These are phyloP conservation scores for Parelbella ahira DNA, from an alignment of 2,888 invertebrate genomes.

Conservation along the genomic window DNA sequence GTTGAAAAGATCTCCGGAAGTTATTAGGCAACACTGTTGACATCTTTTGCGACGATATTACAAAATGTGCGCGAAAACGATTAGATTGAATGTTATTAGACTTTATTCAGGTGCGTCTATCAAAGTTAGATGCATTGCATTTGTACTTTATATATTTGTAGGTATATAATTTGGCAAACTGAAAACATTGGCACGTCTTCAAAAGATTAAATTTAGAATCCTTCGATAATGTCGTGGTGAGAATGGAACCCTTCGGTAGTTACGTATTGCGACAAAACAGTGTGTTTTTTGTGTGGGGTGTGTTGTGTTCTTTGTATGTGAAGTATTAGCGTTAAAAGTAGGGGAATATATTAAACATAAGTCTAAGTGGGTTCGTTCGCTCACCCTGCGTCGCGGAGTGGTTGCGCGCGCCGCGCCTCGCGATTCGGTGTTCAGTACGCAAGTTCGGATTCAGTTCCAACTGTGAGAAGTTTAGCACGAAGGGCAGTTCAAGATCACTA, in stretches of 20 bases:
- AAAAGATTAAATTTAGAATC: slow-evolving; percentile 59
- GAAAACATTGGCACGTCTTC: slow-evolving; percentile 55
- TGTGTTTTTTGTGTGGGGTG: slow-evolving; percentile 5
- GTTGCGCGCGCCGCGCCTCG: slow-evolving; percentile 64
- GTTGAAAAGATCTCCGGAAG: too few relatives aligned
- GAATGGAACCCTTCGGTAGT: slow-evolving; percentile 18
- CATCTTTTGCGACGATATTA: too few relatives aligned
- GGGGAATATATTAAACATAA: slow-evolving; percentile 14
- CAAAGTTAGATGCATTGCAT: slow-evolving; percentile 4
- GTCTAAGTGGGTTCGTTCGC: slow-evolving; percentile 40
- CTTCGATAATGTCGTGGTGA: slow-evolving; percentile 22
- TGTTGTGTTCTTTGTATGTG: not conserved
- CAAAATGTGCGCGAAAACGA: slow-evolving; percentile 7
- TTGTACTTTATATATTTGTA: slow-evolving; percentile 5
- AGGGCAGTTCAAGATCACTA: slow-evolving; percentile 80
- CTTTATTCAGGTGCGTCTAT: not conserved
- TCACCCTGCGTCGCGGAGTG: slow-evolving; percentile 49
- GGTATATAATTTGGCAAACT: slow-evolving; percentile 32
- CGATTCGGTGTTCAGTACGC: slow-evolving; percentile 60
- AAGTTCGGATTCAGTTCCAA: slow-evolving; percentile 57
- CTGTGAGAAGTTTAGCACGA: slow-evolving; percentile 62
- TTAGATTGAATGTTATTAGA: not conserved
- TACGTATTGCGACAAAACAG: slow-evolving; percentile 1
- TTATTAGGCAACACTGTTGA: too few relatives aligned
- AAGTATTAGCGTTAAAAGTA: slow-evolving; percentile 11